Percentiles rank a stretch among this genome's conserved stretches.
phyloP scores from a whole-genome alignment of 1,140 invertebrate genomes.

The Drosophila setifemur region DNA sequence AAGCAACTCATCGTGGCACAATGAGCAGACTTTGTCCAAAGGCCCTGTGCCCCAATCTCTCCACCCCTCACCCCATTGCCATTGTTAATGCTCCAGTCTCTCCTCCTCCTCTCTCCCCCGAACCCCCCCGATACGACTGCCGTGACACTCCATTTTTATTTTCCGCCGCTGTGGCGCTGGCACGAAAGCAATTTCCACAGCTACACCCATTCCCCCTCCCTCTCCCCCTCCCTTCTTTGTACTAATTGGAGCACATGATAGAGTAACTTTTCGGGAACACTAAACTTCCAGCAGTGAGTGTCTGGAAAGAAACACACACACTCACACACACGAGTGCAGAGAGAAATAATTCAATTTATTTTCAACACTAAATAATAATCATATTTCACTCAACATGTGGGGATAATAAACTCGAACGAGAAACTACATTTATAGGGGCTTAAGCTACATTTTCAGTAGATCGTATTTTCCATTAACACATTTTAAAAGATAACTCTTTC shows the following conservation, averaged over 20 bases:
- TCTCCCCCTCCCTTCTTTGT: slow-evolving; percentile 2
- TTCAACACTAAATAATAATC: too few species aligned
- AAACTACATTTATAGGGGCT: too few species aligned
- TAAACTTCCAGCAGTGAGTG: slow-evolving; percentile 32
- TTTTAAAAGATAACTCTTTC: too few species aligned
- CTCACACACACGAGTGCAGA: slow-evolving; percentile 13
- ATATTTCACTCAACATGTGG: too few species aligned
- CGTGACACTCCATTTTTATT: slow-evolving; percentile 81
- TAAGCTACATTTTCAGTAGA: too few species aligned
- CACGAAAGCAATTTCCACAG: slow-evolving; percentile 60
- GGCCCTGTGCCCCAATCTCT: slow-evolving; percentile 5
- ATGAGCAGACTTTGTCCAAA: slow-evolving; percentile 58
- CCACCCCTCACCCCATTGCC: too few species aligned
- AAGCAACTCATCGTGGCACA: slow-evolving; percentile 68
- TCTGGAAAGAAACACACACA: slow-evolving; percentile 27
- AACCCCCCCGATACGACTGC: slow-evolving; percentile 28
- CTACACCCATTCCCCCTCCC: background rate
- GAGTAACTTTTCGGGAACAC: slow-evolving; percentile 67
- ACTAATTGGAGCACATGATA: slow-evolving; percentile 79
- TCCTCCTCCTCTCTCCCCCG: background rate
- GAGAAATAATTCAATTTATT: slow-evolving; percentile 1
- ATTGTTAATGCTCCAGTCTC: background rate
- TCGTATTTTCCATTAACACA: too few species aligned
- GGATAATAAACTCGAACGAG: too few species aligned
- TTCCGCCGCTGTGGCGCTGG: slow-evolving; percentile 50